Evolutionary conservation across 2,113 vertebrate genomes (phyloP), one percentile per base, ranked within the genome.

Genomic region (Leucoraja erinaceus): DNA sequence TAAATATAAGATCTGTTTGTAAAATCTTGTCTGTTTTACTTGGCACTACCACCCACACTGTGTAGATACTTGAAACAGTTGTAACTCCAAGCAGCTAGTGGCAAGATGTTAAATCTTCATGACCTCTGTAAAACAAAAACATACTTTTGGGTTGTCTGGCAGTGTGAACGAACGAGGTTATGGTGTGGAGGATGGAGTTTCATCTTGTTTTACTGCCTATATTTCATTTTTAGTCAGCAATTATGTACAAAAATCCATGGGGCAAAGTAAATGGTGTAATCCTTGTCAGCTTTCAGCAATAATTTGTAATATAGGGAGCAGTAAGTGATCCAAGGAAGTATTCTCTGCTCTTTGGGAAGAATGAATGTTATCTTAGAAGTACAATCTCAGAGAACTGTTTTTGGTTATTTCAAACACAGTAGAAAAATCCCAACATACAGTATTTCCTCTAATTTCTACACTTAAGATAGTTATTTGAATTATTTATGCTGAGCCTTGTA

Each of bases 51-150:
- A 63, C 56, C 56, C 83, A 59, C 83, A 63, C 83, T n/a, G 28
- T 61, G 4, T 31, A 63, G 83, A 61, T 31, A 86, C 56, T 86
- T 31, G 54, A 10, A 70, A n/a, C 31, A 33, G 86, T 68, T 68
- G n/a, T 20, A 90, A 31, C 61, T 22, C 61, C 33, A 10, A 38
- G 31, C n/a, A 38, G 63, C 33, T 33, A 38, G 31, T 47, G 88
- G 31, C 66, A 72, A 68, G 9, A 70, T 28, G 38, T 72, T 91
- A 70, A 90, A 25, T 91, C 31, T 38, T 25, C 25, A 16, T 91
- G 61, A 72, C 88, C 88, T 70, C 66, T 91, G 63, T 88, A 90
- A 47, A 38, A 90, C 63, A 90, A 38, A 90, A 90, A 38, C 9
- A 70, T 91, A 47, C 66, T 72, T 47, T 70, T 38, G 47, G 38